phyloP scores from a whole-genome alignment of 1,140 invertebrate genomes.

The Drosophila kikkawai region DNA sequence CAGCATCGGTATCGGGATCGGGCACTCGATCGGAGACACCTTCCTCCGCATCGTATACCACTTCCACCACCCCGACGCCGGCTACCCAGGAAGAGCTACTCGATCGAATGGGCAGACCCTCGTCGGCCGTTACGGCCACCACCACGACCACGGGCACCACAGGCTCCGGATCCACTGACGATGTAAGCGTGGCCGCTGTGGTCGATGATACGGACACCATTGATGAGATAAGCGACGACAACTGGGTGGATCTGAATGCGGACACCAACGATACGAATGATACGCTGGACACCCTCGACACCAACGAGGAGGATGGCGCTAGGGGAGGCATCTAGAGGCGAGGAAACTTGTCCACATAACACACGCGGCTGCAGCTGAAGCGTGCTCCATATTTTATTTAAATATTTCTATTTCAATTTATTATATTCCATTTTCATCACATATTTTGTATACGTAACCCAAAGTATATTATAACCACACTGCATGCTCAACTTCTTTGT shows the following conservation, averaged over 20 bases:
- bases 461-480: conserved; percentile 3
- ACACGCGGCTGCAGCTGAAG: background rate
- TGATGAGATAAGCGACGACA: conserved; percentile 68
- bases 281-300: conserved; percentile 22
- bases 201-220: conserved; percentile 65
- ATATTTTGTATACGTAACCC: conserved; percentile 7
- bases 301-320: conserved; percentile 30
- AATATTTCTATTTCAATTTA: background rate
- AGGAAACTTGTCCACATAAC: background rate
- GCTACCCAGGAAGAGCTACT: conserved; percentile 42
- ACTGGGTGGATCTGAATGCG: conserved; percentile 66
- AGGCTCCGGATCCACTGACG: conserved; percentile 61
- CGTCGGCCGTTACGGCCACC: conserved; percentile 30
- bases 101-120: conserved; percentile 4
- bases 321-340: conserved; percentile 16
- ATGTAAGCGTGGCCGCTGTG: conserved; percentile 60
- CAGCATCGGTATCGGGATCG: background rate
- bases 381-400: background rate
- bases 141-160: conserved; percentile 40
- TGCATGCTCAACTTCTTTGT: conserved; percentile 3
- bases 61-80: conserved; percentile 55
- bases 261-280: conserved; percentile 38
- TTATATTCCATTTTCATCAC: background rate
- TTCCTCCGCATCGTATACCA: conserved; percentile 33
- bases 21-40: conserved; percentile 39